Evolutionary conservation across 2,113 vertebrate genomes (phyloP), one percentile per base, ranked within the genome.

Genomic region (Sinocyclocheilus rhinocerous): DNA sequence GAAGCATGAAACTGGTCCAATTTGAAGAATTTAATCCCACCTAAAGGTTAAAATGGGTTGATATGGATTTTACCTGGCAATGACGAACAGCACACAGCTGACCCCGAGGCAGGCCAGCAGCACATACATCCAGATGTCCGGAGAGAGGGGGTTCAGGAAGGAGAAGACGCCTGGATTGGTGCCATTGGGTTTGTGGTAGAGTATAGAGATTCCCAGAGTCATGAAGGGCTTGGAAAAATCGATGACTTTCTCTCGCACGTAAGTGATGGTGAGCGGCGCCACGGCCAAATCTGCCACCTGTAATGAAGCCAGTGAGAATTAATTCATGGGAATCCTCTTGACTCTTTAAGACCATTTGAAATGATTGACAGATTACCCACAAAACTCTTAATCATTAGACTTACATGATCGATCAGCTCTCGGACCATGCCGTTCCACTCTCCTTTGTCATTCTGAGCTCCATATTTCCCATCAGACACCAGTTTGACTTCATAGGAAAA

Each of bases 371-470:
- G 22, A 50, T 9, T 22, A 67, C 36, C 10, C 45, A 29, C 26
- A 26, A 48, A 42, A 29, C 10, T 84, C 10, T 2, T 33, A 33
- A 72, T 72, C 12, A 72, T 67, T 42, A 12, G 83, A 92, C 98
- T 97, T 94, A 99, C 98, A 0, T 99, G 97, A 87, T 99, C 98
- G 63, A 99, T 99, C 87, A 99, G 98, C 13, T 99, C 98, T 85
- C 97, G 96, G 90, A 99, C 98, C 97, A 99, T 99, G 29, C 98
- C 98, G 29, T 99, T 99, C 98, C 98, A 99, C 89, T 99, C 97
- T 52, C 98, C 98, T 89, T 97, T 97, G 93, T 99, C 98, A 78
- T 99, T 97, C 93, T 99, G 98, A 6, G 98, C 98, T 87, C 98
- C 98, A 0, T 99, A 99, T 95, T 98, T 99, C 48, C 98, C 98